Conservation (phyloP, 2,797 vertebrate species). For the Myotis daubentonii region DNA sequence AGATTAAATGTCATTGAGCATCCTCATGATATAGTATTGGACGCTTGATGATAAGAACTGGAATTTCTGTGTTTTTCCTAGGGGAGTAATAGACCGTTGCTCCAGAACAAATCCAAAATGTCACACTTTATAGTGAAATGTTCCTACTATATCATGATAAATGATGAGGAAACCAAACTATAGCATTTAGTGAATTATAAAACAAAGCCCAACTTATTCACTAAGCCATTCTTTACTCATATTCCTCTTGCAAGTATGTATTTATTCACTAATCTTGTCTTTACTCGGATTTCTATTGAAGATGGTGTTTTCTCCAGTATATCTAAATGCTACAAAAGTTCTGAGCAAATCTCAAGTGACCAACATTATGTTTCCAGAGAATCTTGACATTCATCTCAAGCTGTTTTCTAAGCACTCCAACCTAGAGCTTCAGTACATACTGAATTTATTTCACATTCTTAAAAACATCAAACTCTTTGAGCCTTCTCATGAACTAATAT, state of each 20-base stretch:
- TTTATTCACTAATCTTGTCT: not conserved
- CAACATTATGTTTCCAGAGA: not conserved
- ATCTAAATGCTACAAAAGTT: not conserved
- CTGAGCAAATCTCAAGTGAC: not conserved
- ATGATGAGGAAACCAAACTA: constrained; percentile 9
- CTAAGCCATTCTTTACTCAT: not conserved
- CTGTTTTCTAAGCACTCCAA: not conserved
- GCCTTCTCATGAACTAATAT: not conserved
- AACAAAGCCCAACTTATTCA: not conserved
- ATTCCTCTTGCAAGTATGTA: not conserved
- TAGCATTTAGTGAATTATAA: not conserved
- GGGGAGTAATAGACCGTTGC: not conserved
- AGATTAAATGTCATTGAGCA: not conserved
- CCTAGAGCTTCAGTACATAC: not conserved
- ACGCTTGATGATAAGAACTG: not conserved
- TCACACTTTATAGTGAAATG: not conserved
- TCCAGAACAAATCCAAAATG: not conserved
- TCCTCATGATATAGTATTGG: not conserved
- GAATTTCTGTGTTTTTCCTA: not conserved
- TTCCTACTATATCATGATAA: not conserved
- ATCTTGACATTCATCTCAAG: not conserved
- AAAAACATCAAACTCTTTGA: not conserved
- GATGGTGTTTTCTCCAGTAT: not conserved
- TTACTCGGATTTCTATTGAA: not conserved
- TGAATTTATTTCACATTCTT: not conserved